Evolutionary conservation across 2,888 invertebrate genomes (phyloP).

Genomic region (Hirtodrosophila histrioides): DNA sequence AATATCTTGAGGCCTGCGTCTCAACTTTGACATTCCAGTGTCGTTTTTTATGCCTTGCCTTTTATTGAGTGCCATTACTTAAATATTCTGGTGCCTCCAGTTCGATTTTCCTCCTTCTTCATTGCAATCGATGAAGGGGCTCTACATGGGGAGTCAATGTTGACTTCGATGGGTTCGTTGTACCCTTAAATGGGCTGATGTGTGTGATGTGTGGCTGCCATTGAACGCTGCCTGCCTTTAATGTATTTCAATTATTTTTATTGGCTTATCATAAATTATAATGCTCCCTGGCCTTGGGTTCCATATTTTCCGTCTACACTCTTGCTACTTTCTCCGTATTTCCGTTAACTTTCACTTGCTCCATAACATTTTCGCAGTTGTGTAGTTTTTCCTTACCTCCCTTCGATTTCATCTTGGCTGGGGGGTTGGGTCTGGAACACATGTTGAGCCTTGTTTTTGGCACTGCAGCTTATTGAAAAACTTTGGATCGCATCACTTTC

Average conservation of each 20-base stretch:
- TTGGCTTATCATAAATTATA: conserved; percentile 72
- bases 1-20: conserved; percentile 32
- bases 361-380: conserved; percentile 40
- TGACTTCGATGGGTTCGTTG: conserved; percentile 39
- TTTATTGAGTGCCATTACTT: conserved; percentile 70
- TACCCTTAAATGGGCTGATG: conserved; percentile 29
- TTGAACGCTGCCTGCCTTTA: conserved; percentile 48
- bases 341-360: conserved; percentile 22
- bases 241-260: conserved; percentile 75
- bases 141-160: background rate
- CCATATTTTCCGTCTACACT: conserved; percentile 41
- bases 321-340: background rate
- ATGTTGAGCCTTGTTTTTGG: conserved; percentile 52
- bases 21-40: conserved; percentile 60
- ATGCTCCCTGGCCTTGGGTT: conserved; percentile 57
- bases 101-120: conserved; percentile 19
- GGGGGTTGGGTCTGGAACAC: conserved; percentile 31
- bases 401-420: background rate
- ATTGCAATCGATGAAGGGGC: conserved; percentile 48
- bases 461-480: conserved; percentile 54
- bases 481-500: conserved; percentile 38
- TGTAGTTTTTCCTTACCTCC: conserved; percentile 15
- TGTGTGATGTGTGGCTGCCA: conserved; percentile 33
- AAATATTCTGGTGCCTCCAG: conserved; percentile 49
- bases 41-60: conserved; percentile 48